These are phyloP conservation scores for Himalopsyche kuldschensis DNA, from an alignment of 2,888 invertebrate species.

Conservation along the genomic window DNA sequence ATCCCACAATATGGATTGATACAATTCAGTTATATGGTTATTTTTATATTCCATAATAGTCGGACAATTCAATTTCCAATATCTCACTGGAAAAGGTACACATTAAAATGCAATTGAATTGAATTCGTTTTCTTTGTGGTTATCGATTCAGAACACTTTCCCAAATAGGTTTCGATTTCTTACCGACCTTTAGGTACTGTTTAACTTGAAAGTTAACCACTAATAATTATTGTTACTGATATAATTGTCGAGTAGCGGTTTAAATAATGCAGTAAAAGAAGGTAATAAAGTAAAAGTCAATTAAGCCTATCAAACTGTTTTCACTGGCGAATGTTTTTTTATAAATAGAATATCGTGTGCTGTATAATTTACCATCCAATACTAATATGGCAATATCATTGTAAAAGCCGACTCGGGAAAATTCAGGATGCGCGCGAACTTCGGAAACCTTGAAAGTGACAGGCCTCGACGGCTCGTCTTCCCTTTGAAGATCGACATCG, in stretches of 20 bases:
- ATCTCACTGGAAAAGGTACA: neutral
- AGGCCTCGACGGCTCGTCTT: slow-evolving; percentile 83
- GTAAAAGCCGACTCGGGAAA: slow-evolving; percentile 89
- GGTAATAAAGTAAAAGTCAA: too few relatives aligned
- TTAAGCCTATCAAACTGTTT: too few relatives aligned
- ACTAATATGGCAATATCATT: slow-evolving; percentile 91
- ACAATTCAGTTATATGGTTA: too few relatives aligned
- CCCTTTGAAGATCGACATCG: slow-evolving; percentile 81
- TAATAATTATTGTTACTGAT: neutral
- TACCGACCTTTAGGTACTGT: neutral
- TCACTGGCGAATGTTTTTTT: too few relatives aligned
- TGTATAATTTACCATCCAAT: slow-evolving; percentile 56
- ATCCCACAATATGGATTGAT: too few relatives aligned
- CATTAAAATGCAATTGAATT: neutral
- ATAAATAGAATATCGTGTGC: too few relatives aligned
- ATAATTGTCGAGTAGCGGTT: neutral
- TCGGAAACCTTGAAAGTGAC: slow-evolving; percentile 77
- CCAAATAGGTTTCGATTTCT: neutral
- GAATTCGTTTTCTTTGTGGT: neutral
- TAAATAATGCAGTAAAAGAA: neutral
- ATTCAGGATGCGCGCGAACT: slow-evolving; percentile 80
- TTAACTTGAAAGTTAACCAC: neutral
- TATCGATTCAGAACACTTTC: neutral
- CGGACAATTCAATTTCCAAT: neutral
- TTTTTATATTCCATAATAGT: too few relatives aligned